A percentile compares a stretch with the other conserved stretches of the same genome.
phyloP scores from a whole-genome alignment of 1,140 invertebrate genomes.

The Stenopsyche tienmushanensis region DNA sequence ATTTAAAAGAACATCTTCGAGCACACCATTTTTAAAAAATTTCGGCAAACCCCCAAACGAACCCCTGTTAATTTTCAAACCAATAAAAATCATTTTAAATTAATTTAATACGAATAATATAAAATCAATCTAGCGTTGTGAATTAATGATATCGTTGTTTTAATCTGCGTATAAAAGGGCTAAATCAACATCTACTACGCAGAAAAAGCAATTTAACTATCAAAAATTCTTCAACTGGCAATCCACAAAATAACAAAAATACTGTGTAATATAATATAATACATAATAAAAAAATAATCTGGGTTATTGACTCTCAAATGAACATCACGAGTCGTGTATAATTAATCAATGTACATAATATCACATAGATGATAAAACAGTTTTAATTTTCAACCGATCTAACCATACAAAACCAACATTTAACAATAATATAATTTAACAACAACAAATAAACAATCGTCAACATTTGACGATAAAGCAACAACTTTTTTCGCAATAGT shows the following conservation, averaged over 20 bases:
- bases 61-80: neutral
- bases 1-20: conserved; percentile 35
- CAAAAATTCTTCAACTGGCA: conserved; percentile 29
- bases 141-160: conserved; percentile 19
- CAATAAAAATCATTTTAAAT: conserved; percentile 26
- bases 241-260: conserved; percentile 24
- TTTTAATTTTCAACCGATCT: too few species aligned
- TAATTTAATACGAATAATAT: conserved; percentile 27
- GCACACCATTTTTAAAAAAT: conserved; percentile 35
- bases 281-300: conserved; percentile 28
- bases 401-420: conserved; percentile 34
- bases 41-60: conserved; percentile 13
- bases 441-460: conserved; percentile 26
- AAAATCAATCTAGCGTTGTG: conserved; percentile 33
- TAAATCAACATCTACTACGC: conserved; percentile 32
- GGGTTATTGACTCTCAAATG: conserved; percentile 39
- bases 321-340: conserved; percentile 33
- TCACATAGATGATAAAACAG: too few species aligned
- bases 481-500: conserved; percentile 42
- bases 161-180: conserved; percentile 33
- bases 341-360: conserved; percentile 39
- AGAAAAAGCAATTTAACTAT: conserved; percentile 25
- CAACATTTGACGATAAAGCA: conserved; percentile 40
- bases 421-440: conserved; percentile 36
- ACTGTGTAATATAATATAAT: conserved; percentile 21